Base-by-base conservation (phyloP, 1,140 invertebrate species). In the Brachystomella parvula region DNA sequence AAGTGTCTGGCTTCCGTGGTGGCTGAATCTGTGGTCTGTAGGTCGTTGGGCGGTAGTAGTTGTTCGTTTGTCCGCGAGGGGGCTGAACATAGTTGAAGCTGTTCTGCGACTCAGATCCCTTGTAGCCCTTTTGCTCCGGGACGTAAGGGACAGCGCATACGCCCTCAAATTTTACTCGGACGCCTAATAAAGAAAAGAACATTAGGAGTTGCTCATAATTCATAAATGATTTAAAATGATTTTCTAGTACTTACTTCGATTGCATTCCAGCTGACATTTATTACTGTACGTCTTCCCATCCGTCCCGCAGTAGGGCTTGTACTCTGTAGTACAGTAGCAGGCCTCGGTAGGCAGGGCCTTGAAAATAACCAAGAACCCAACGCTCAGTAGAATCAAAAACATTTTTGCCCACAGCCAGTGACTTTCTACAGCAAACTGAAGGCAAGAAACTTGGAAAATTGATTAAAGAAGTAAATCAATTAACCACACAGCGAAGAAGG, bases 161-260 rank as follows among this genome's bases (percentile, higher is more conserved):
- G 6, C 60, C 60, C 44, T 62, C 60, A 47, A 62, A 62, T 29
- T 62, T 62, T 39, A 62, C 60, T 62, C 26, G 15, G 3, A 47
- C 3, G 9, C 35, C 60, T 62, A 15, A 44, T 39, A 21, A 56
- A 17, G 24, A 30, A 59, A 59, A 44, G n/a, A 12, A 44, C n/a
- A 44, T 44, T 44, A 44, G n/a, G 9, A 44, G 9, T 44, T 44
- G n/a, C 9, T 44, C n/a, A 44, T n/a, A 12, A 9, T 44, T n/a
- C 3, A 26, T 12, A 44, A 62, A 62, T 39, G 3, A 3, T 3
- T 39, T 9, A n/a, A 62, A 39, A 24, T 19, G 6, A 62, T 35
- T 19, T 35, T 15, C 17, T n/a, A 26, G 3, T 35, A 24, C 60
- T 12, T 30, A 3, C 24, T 26, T 62, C 28, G 60, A 9, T 6